phyloP scores from a whole-genome alignment of 1,140 invertebrate species.

The Drosophila kanapiae region DNA sequence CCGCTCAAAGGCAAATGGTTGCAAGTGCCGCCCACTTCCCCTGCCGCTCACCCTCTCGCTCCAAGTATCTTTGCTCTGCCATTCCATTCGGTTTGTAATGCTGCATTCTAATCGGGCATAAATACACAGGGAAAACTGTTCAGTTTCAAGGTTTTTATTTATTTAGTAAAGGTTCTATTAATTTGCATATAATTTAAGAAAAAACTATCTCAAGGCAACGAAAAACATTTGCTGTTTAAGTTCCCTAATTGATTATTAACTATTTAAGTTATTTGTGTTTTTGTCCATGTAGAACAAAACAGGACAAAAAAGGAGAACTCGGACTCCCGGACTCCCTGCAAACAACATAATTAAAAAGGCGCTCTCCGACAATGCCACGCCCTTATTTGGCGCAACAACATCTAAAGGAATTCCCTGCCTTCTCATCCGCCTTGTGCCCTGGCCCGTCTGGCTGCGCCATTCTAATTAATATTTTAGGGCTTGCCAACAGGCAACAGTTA shows the following conservation, averaged over 20 bases:
- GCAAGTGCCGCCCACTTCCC: conserved; percentile 7
- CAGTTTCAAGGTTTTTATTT: too few species aligned
- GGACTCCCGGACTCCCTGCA: conserved; percentile 1
- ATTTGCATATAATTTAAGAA: too few species aligned
- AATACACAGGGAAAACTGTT: conserved; percentile 20
- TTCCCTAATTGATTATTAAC: neutral
- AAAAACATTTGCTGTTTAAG: neutral
- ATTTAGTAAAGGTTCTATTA: too few species aligned
- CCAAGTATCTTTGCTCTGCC: conserved; percentile 13
- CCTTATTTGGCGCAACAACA: conserved; percentile 40
- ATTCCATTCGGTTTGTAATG: conserved; percentile 26
- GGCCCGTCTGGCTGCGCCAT: conserved; percentile 46
- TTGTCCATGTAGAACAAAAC: neutral
- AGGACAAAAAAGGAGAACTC: neutral
- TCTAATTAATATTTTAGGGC: conserved; percentile 79
- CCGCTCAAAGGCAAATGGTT: conserved; percentile 45
- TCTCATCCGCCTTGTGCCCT: neutral
- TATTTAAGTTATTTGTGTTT: neutral
- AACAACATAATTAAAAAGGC: conserved; percentile 66
- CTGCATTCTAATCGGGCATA: conserved; percentile 45
- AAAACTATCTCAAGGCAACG: too few species aligned
- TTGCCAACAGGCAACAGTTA: conserved; percentile 54
- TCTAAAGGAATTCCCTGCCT: conserved; percentile 26
- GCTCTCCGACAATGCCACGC: conserved; percentile 30
- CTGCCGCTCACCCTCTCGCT: neutral